A percentile compares a stretch with the other conserved stretches of the same genome.
These are phyloP conservation scores for Colaptes auratus DNA, from an alignment of 2,113 vertebrate genomes.

Conservation along the genomic window DNA sequence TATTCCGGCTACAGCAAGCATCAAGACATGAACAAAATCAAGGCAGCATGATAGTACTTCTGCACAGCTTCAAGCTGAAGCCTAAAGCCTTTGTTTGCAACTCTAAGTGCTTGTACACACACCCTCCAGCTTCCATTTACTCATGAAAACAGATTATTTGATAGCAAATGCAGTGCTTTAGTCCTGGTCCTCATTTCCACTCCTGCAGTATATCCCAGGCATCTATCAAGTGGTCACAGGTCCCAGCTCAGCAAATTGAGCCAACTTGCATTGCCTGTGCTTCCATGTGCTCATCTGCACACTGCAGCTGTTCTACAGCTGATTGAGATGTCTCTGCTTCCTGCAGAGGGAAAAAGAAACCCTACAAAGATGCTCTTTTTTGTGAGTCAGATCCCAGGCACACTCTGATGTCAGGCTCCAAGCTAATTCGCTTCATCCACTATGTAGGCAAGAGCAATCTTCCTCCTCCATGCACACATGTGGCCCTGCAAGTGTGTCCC, in stretches of 20 bases:
- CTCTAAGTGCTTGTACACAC: not conserved
- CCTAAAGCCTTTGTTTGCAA: not conserved
- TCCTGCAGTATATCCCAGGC: not conserved
- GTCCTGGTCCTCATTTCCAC: not conserved
- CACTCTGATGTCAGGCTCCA: not conserved
- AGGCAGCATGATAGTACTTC: fast-evolving
- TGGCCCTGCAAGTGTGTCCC: not conserved
- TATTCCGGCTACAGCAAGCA: not conserved
- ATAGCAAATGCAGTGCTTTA: not conserved
- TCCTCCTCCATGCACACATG: not conserved
- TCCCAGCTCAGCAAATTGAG: not conserved
- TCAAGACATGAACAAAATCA: not conserved
- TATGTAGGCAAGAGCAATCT: not conserved
- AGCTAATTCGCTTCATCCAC: not conserved
- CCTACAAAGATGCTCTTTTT: not conserved
- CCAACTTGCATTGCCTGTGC: not conserved
- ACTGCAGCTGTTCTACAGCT: not conserved
- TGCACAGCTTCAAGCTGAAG: not conserved
- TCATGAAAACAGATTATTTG: not conserved
- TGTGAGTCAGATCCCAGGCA: not conserved
- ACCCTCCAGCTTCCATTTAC: not conserved
- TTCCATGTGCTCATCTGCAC: not conserved
- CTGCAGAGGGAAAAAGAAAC: not conserved
- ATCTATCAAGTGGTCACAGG: not conserved
- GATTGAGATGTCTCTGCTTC: not conserved